Evolutionary conservation across 2,113 vertebrate species (phyloP), one percentile per base, ranked within the genome.

Genomic region (Indri indri): DNA sequence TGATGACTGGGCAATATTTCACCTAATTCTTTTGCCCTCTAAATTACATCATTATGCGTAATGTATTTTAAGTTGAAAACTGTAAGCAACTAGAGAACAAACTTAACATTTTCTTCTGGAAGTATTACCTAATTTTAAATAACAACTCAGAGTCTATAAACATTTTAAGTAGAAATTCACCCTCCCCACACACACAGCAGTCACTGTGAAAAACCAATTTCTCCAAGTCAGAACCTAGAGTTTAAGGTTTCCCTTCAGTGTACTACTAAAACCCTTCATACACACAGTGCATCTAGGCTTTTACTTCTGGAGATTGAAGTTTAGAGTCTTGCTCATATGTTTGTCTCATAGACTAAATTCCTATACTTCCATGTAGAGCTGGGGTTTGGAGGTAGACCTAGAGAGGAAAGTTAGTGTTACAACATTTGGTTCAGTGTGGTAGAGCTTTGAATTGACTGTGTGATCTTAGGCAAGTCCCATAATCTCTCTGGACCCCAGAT

Each of bases 51-150:
- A 57, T 11, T 88, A 79, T 79, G 5, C 79, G 34, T 87, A 32
- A 13, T 10, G 34, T 71, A 37, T 32, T 8, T 45, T 66, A 91
- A 66, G 79, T 25, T 68, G 1, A 79, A 79, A 93, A 68, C 14
- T 50, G 14, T 42, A 87, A 98, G 61, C 85, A 11, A 20, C 79
- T 66, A 89, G 88, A 93, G 97, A 96, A 86, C 1, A 34, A 96
- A 95, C 77, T 74, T 92, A 92, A 86, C 92, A 95, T 88, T 98
- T 92, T 5, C 9, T 87, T 3, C 13, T 80, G 5, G 32, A 61
- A 91, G 71, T 95, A 96, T 95, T 95, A 97, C 70, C 91, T 97
- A 73, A 93, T 98, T 98, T 42, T 76, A 97, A 93, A 87, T 96
- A 96, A 96, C 68, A 81, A 71, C 17, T 59, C 32, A 1, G 10